phyloP scores from a whole-genome alignment of 2,888 invertebrate species.

The Drosophila limbata region DNA sequence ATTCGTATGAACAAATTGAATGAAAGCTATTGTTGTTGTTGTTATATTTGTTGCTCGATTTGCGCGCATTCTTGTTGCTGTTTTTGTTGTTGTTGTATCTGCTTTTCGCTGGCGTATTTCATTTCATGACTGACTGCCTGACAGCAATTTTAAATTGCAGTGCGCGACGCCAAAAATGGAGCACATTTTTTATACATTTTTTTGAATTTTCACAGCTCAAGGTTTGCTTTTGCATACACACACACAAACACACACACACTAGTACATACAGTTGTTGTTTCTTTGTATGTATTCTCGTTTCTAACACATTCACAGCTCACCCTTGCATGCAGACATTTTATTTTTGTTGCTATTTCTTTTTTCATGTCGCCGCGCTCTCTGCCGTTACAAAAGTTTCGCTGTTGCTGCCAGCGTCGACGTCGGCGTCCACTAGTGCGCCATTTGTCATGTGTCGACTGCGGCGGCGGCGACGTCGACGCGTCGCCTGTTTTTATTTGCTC shows the following conservation, averaged over 20 bases:
- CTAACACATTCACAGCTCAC: conserved; percentile 33
- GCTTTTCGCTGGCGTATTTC: conserved; percentile 60
- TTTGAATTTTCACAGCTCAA: conserved; percentile 72
- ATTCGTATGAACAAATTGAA: conserved; percentile 74
- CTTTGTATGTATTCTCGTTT: background rate
- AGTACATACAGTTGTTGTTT: background rate
- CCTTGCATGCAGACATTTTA: conserved; percentile 76
- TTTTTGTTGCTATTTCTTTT: conserved; percentile 42
- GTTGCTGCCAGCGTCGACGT: conserved; percentile 14
- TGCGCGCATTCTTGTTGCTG: conserved; percentile 34
- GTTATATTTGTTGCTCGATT: conserved; percentile 24
- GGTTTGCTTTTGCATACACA: conserved; percentile 58
- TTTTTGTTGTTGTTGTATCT: conserved; percentile 32
- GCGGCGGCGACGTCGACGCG: conserved; percentile 32
- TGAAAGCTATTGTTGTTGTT: conserved; percentile 37
- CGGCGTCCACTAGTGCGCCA: conserved; percentile 61
- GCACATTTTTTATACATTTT: conserved; percentile 60
- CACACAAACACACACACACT: conserved; percentile 18
- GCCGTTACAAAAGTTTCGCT: conserved; percentile 40
- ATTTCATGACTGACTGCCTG: conserved; percentile 73
- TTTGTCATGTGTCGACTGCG: conserved; percentile 73
- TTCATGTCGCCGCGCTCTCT: conserved; percentile 23
- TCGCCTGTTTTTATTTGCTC: conserved; percentile 60
- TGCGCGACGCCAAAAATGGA: conserved; percentile 71
- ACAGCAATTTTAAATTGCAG: conserved; percentile 72